Base-by-base conservation (phyloP, 2,888 invertebrate species). In the Cacoxenus indagator region DNA sequence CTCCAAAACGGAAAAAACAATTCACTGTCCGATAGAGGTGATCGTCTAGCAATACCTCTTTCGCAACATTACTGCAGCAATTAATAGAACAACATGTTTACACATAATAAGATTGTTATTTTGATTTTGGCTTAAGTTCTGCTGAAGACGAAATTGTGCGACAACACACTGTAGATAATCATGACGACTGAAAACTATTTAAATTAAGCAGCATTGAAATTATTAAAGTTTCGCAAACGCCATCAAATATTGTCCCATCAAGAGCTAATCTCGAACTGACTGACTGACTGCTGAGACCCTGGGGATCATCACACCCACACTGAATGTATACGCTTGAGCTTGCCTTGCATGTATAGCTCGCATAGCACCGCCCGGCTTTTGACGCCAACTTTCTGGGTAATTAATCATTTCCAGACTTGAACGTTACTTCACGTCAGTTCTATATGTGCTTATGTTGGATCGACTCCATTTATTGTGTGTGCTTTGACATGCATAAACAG, bases 361-460 rank as follows among this genome's bases (percentile, higher is more conserved):
- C n/a, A n/a, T n/a, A n/a, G n/a, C n/a, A n/a, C n/a, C 4, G 1
- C 14, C 1, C 37, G 37, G 14, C 37, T 37, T 37, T 37, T 37
- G 37, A 1, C 14, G 37, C 14, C 37, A 37, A 37, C 37, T 37
- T 51, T 14, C 19, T 26, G 26, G 43, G 55, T 83, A 83, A 81
- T 81, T 81, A 81, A 81, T 81, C 81, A 81, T 82, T 72, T 74
- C 27, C 64, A 64, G 72, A 46, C 55, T 55, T 64, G 64, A 24
- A 46, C 67, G 67, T 51, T 61, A 46, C 26, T 69, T 67, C 72
- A 76, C 80, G 83, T 83, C 83, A 81, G 81, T 73, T 83, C 82
- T 82, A 78, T 83, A 82, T 81, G 81, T 81, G 83, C 81, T 81
- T 82, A 80, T 76, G 76, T 76, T 82, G 82, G 78, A 80, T 77